Evolutionary conservation across 2,888 invertebrate species (phyloP), one percentile per base, ranked within the genome.

Genomic region (Fragum sueziense): DNA sequence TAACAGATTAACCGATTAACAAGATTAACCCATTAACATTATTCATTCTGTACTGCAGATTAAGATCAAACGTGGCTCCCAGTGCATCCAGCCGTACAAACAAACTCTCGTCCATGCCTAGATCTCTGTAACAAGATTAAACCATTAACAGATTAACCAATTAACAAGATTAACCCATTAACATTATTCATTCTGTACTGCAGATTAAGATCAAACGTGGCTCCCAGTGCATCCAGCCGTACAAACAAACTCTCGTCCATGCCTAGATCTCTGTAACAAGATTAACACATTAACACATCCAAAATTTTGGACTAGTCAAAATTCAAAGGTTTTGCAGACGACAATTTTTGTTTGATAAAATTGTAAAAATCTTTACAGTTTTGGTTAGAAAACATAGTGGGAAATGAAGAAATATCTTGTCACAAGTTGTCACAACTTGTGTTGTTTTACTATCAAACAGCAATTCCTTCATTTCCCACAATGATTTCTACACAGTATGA

Each of bases 171-270:
- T 22, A 83, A 93, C 94, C 88, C n/a, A n/a, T n/a, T n/a, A n/a
- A n/a, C n/a, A n/a, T n/a, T 88, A 88, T 94, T 94, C 94, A 94
- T 94, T 85, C 94, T 90, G 87, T 94, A 95, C 84, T 94, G 94
- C 25, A 93, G 85, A 71, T 91, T 91, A 9, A 94, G 90, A 27
- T 93, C 92, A 84, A 90, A 91, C 3, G 92, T 91, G 4, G 91
- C 91, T 9, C 90, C 88, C 29, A 85, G 94, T 90, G 96, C 95
- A 41, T 93, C 92, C n/a, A 99, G 94, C 54, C 96, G 94, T 79
- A 95, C 95, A 93, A 99, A 98, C 20, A 99, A 93, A 86, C 97
- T 98, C 91, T 97, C 96, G 80, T 95, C 95, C 94, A 98, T 96
- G 0, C 98, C 98, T 47, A 96, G 93, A 62, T 95, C 94, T 68